Evolutionary conservation across 2,113 vertebrate genomes (phyloP), one percentile per base, ranked within the genome.

Genomic region (Pteronura brasiliensis): DNA sequence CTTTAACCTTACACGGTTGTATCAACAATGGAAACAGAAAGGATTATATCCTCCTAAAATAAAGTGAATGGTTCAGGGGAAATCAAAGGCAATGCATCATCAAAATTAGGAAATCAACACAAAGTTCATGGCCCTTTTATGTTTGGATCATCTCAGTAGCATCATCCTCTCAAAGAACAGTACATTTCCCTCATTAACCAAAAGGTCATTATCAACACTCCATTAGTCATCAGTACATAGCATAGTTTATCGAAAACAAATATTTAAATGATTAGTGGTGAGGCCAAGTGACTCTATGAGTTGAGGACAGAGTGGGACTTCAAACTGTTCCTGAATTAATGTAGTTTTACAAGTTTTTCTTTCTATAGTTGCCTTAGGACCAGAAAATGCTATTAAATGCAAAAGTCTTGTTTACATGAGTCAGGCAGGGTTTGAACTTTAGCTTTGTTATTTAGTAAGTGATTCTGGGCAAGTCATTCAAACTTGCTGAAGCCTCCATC

Each of bases 11-110:
- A 21, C 23, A 92, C 5, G 42, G 34, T 13, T 69, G 31, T 77
- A 47, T 97, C 96, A 98, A 93, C 95, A 98, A 82, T 93, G 71
- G 27, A 42, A 81, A 91, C 12, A 77, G 55, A 80, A 90, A 93
- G 25, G 63, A 72, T 65, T 67, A 44, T 34, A n/a, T 81, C 9
- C 15, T 94, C 63, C 6, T 86, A 93, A 90, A 90, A 88, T 88
- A 92, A 69, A 95, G 71, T 52, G 52, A 79, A 44, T 14, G 12
- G 83, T 95, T 92, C 23, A 65, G 42, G 44, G 36, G 21, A 89
- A 97, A 93, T 65, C 74, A 88, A 89, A 57, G 55, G 42, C 39
- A 90, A 90, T 17, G 65, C 65, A 90, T 86, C 79, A 90, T 29
- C 47, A 87, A 63, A 77, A 52, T 93, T 93, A 92, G 63, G 59